Conservation (phyloP, 2,797 vertebrate species). For the Melanotaenia nigrans region DNA sequence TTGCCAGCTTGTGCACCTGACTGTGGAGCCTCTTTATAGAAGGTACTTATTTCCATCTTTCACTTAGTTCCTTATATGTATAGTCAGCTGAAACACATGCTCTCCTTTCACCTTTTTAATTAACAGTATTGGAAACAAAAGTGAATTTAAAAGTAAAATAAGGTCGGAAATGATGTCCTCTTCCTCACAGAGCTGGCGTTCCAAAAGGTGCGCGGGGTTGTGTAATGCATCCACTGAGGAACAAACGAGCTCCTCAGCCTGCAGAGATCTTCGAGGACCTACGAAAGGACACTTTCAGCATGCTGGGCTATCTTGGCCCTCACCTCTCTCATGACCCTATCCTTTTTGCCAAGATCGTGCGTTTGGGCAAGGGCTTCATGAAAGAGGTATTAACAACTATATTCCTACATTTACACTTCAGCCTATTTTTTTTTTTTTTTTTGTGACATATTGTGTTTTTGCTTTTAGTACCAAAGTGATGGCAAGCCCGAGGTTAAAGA, state of each 20-base stretch:
- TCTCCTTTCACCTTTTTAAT: background rate
- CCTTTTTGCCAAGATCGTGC: conserved; percentile 95
- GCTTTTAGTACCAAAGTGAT: conserved; percentile 88
- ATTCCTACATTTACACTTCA: background rate
- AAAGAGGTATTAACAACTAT: conserved; percentile 88
- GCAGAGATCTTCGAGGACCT: conserved; percentile 94
- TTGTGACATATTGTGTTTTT: conserved; percentile 39
- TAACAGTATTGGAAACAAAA: background rate
- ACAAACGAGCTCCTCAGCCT: conserved; percentile 88
- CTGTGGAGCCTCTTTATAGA: conserved; percentile 94
- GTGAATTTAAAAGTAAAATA: background rate
- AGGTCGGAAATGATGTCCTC: background rate
- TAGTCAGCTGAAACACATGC: conserved; percentile 2
- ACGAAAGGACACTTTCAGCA: conserved; percentile 91
- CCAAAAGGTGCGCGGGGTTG: conserved; percentile 95
- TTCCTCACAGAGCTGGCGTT: conserved; percentile 87
- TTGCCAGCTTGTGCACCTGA: conserved; percentile 94
- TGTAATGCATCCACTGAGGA: conserved; percentile 84
- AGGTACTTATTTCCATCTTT: conserved; percentile 80
- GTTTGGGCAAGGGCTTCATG: conserved; percentile 97
- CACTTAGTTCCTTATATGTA: conserved; percentile 15
- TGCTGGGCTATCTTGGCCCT: conserved; percentile 96
- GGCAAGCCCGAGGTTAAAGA: conserved; percentile 89
- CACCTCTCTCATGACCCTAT: conserved; percentile 96
- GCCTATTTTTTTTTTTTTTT: too few species aligned